A percentile compares a stretch with the other conserved stretches of the same genome.
phyloP scores from a whole-genome alignment of 2,888 invertebrate species.

The Galeruca laticollis region DNA sequence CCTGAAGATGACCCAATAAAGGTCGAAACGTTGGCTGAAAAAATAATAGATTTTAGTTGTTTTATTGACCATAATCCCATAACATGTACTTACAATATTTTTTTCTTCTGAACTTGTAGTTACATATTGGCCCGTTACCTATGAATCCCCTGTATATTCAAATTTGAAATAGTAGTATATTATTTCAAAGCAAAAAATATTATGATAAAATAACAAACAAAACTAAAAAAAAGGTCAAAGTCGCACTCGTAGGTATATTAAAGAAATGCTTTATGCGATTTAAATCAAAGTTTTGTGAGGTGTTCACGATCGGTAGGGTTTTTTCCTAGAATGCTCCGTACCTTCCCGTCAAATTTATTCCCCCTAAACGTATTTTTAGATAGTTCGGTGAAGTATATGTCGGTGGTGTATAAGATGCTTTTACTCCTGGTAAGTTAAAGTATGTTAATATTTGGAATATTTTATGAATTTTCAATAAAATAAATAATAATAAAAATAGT shows the following conservation, averaged over 20 bases:
- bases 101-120: too few species aligned
- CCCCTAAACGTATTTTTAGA: conserved; percentile 26
- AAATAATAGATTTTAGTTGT: too few species aligned
- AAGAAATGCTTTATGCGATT: conserved; percentile 29
- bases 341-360: conserved; percentile 12
- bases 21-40: too few species aligned
- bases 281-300: conserved; percentile 36
- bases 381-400: conserved; percentile 10
- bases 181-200: not conserved
- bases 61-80: too few species aligned
- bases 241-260: conserved; percentile 32
- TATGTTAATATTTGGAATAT: too few species aligned
- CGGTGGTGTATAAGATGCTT: conserved; percentile 17
- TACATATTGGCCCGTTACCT: too few species aligned
- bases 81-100: too few species aligned
- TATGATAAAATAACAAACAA: not conserved
- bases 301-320: conserved; percentile 36
- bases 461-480: too few species aligned
- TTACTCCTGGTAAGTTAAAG: too few species aligned
- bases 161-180: not conserved
- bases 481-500: too few species aligned
- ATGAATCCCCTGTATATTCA: too few species aligned
- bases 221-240: conserved; percentile 39
- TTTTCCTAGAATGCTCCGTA: conserved; percentile 31
- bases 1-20: too few species aligned